Base-by-base conservation (phyloP, 2,113 vertebrate species). In the Tamias sibiricus region DNA sequence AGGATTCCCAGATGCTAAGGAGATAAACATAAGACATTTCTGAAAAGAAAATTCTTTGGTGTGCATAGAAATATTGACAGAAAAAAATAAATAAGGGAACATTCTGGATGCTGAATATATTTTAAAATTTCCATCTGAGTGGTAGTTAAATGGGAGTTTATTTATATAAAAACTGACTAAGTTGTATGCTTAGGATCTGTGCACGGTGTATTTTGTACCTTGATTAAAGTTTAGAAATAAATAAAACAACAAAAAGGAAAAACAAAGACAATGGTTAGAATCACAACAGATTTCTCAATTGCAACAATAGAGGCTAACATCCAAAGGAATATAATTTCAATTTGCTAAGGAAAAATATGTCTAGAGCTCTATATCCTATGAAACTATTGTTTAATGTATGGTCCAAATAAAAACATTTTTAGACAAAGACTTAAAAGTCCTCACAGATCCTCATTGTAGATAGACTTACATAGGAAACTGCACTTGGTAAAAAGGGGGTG, bases 371-470 rank as follows among this genome's bases (percentile, higher is more conserved):
- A n/a, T n/a, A 62, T 52, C 17, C 72, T 62, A 74, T 68, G 71
- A 84, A 88, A 66, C 8, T 19, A 68, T 37, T 19, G 42, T 83
- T 76, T 24, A 37, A 54, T 44, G 52, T 6, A 20, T 62, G 64
- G 26, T 30, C 30, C 74, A 95, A 93, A 92, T 86, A 84, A 71
- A 91, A 32, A 84, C 2, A 62, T 26, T n/a, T 86, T 94, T 54
- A 95, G 54, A 74, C 13, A 42, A 49, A 77, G 28, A 80, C 6
- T 80, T 84, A 71, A 44, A 49, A 49, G 7, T 69, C 54, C 62
- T 30, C 35, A 83, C 37, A 83, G 62, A 72, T 57, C 16, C 2
- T 87, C 42, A 47, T 10, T 72, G 13, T 66, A 28, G 44, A 54
- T 42, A 68, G 32, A 76, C n/a, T 62, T 59, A 62, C 76, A 85